Evolutionary conservation across 2,888 invertebrate species (phyloP).

Genomic region (Ornithoptera priamus): DNA sequence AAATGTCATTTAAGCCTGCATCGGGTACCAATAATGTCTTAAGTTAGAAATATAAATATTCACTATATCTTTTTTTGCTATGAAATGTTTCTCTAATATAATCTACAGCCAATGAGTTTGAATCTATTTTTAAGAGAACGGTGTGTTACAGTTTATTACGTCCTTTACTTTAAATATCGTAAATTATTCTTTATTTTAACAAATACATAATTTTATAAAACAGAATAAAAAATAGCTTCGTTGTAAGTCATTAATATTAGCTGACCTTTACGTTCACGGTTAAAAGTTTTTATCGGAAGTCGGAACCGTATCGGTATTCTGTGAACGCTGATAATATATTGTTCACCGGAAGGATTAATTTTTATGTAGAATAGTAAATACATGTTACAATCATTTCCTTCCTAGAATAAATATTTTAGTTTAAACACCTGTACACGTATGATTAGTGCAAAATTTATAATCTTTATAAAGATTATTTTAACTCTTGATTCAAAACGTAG

Average conservation of each 20-base stretch:
- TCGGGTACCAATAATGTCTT: no score
- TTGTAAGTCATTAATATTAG: conserved; percentile 5
- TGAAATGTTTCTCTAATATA: no score
- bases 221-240: not conserved
- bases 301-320: conserved; percentile 47
- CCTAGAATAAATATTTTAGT: not conserved
- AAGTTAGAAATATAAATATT: no score
- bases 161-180: not conserved
- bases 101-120: no score
- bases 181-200: not conserved
- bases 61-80: no score
- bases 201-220: not conserved
- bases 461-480: not conserved
- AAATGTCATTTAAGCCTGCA: no score
- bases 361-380: conserved; percentile 31
- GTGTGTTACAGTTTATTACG: no score
- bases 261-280: conserved; percentile 23
- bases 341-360: conserved; percentile 53
- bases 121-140: no score
- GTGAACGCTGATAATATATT: conserved; percentile 31
- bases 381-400: not conserved
- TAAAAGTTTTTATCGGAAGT: conserved; percentile 51
- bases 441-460: not conserved
- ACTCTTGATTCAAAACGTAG: no score
- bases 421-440: not conserved